Evolutionary conservation across 2,113 vertebrate species (phyloP).

Genomic region (Tachycineta bicolor): DNA sequence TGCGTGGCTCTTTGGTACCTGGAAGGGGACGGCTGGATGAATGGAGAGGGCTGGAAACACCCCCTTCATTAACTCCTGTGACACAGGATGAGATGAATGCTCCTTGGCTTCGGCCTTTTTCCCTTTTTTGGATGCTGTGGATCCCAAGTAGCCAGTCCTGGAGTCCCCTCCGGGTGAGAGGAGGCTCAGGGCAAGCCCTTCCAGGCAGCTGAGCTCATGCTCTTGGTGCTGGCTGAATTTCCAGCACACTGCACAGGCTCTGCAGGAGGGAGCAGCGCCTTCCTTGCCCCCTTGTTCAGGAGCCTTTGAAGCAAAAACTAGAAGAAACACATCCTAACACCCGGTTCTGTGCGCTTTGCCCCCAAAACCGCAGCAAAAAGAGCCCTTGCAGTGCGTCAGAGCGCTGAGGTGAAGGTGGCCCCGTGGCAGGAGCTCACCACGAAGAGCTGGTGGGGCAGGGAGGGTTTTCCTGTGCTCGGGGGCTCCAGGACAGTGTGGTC

Average conservation of each 20-base stretch:
- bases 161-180: background rate
- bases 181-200: background rate
- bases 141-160: background rate
- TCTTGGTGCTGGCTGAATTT: background rate
- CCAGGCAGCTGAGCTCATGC: background rate
- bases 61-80: background rate
- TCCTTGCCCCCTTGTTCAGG: background rate
- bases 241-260: background rate
- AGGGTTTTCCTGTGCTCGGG: fast-evolving
- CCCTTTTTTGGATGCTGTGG: background rate
- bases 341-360: background rate
- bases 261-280: background rate
- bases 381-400: background rate
- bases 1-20: background rate
- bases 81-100: background rate
- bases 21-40: background rate
- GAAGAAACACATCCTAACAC: background rate
- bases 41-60: background rate
- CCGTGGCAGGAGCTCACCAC: background rate
- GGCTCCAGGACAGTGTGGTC: background rate
- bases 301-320: background rate
- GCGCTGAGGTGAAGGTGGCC: no score
- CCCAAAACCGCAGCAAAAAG: background rate
- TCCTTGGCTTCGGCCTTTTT: background rate
- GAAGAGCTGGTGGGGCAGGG: background rate